Evolutionary conservation across 1,140 invertebrate species (phyloP), one percentile per base, ranked within the genome.

Genomic region (Nylanderia fulva): DNA sequence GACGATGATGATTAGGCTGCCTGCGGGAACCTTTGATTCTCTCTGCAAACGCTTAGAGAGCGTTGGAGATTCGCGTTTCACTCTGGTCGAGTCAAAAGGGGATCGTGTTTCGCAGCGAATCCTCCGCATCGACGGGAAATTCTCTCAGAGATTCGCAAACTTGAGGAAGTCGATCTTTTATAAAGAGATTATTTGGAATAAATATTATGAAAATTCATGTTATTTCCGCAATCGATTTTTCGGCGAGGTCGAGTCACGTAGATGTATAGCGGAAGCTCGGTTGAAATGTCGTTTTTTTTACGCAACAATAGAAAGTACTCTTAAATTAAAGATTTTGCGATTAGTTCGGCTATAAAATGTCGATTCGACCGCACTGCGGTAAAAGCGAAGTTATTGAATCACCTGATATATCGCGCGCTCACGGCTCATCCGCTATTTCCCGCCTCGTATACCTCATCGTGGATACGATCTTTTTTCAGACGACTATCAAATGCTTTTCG

Each of bases 341-440:
- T 79, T 21, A n/a, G 48, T 27, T 58, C 48, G 13, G 21, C 18
- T 58, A 27, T 13, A 15, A 71, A 58, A 72, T 29, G 52, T 60
- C 66, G 66, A n/a, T 72, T 71, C 61, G 13, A 82, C 36, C 66
- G 77, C 77, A 82, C 77, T 82, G 77, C 77, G 77, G 77, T 82
- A 82, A 82, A 48, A 82, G 77, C 77, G 52, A 82, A 82, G 66
- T 82, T 82, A 82, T 58, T 58, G 80, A 71, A 84, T 84, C 80
- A 84, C 42, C 80, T 54, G 15, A 56, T 84, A 84, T 52, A 61
- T 75, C 58, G 80, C 60, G n/a, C 60, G 42, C 24, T 56, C 39
- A n/a, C 33, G 24, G 48, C n/a, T 69, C 24, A 68, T 61, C 39
- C 52, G 9, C 45, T 69, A 60, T 68, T 83, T 36, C 42, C 21